Base-by-base conservation (phyloP, 2,797 vertebrate genomes). In the Diglossa cyanea region DNA sequence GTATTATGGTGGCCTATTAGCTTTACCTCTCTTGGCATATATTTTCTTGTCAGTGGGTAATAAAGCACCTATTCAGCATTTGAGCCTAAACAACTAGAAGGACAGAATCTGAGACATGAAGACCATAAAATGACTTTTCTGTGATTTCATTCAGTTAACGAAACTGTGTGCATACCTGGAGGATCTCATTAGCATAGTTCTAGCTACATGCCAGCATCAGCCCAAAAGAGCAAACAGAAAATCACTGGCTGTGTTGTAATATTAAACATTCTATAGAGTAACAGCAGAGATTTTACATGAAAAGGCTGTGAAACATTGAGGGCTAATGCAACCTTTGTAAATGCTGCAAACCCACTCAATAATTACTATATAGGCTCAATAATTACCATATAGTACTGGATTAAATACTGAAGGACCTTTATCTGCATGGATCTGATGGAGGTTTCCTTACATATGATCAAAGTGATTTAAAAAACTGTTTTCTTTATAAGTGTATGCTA, bases 61-160 rank as follows among this genome's bases (percentile, higher is more conserved):
- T 77, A 58, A 88, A 65, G 13, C 57, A 67, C 39, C 30, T 37
- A 9, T 48, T 65, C 28, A 55, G 31, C 10, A 24, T 80, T 61
- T 85, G 35, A 44, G 25, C 24, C 18, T 58, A 62, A 87, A 47
- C 0, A 0, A 30, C 24, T 37, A 54, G 30, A 75, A 81, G 42
- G 50, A 23, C 19, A 67, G 61, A 58, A 61, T 62, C 28, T 80
- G 68, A 77, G 45, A 26, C 62, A 35, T 71, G 54, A 94, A 71
- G 31, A 72, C 45, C 35, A 33, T 26, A 48, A 85, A 76, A 62
- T 54, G 9, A 35, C 37, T 89, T 74, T 63, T 55, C n/a, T 87
- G 20, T 87, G 42, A 80, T 79, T 91, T 89, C 39, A 31, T 70
- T 93, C 71, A 47, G 31, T 87, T 92, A 92, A 74, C 3, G 2